Evolutionary conservation across 1,140 invertebrate genomes (phyloP).

Genomic region (Megalopta genalis): DNA sequence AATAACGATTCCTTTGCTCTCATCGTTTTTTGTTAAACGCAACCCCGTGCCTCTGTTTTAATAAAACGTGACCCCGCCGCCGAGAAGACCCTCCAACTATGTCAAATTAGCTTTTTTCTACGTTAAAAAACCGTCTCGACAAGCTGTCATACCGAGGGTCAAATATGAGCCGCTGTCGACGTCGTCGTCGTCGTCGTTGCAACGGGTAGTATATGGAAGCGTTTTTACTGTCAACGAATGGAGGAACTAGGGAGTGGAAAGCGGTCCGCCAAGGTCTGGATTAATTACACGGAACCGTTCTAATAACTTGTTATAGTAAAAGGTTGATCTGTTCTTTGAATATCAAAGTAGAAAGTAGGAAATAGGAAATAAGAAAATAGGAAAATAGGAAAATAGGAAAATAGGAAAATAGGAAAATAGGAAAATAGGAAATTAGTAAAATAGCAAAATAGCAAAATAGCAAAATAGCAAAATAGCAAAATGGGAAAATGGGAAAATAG

Average conservation of each 20-base stretch:
- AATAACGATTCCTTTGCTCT: not conserved
- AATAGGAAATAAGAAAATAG: no score
- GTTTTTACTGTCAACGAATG: slow-evolving; percentile 7
- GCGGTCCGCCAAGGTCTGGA: slow-evolving; percentile 22
- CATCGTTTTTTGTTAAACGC: not conserved
- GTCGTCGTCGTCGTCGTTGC: not conserved
- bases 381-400: no score
- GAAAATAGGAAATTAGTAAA: no score
- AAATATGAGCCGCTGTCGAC: slow-evolving; percentile 29
- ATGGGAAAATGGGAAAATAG: no score
- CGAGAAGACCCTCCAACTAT: slow-evolving; percentile 26
- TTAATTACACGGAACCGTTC: slow-evolving; percentile 42
- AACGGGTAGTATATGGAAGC: slow-evolving; percentile 8
- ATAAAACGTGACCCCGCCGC: slow-evolving; percentile 18
- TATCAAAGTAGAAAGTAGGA: no score
- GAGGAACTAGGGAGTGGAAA: slow-evolving; percentile 4
- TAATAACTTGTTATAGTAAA: no score
- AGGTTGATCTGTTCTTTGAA: no score
- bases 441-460: no score
- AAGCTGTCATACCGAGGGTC: slow-evolving; percentile 39
- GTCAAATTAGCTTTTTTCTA: slow-evolving; percentile 46
- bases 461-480: no score
- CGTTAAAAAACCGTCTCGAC: slow-evolving; percentile 42
- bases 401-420: no score
- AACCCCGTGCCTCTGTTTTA: not conserved